These are phyloP conservation scores for Eulimnadia texana DNA, from an alignment of 1,140 invertebrate genomes.

Conservation along the genomic window DNA sequence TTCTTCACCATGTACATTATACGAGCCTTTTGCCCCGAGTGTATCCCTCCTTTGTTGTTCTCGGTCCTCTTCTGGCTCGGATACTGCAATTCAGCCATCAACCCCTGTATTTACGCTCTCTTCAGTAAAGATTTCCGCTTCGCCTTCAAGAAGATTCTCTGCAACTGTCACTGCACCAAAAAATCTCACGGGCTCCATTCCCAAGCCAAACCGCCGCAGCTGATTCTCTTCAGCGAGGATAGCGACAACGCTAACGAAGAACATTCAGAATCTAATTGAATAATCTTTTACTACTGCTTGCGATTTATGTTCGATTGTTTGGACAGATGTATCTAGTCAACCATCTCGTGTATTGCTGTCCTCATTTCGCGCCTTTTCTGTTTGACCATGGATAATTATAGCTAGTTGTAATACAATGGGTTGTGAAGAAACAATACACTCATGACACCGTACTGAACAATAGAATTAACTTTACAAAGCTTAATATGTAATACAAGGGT, in stretches of 20 bases:
- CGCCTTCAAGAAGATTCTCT: constrained; percentile 82
- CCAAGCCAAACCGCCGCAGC: background rate
- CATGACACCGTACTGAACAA: no score
- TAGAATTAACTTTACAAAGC: no score
- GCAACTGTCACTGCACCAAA: constrained; percentile 51
- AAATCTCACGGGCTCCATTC: constrained; percentile 19
- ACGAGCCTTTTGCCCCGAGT: constrained; percentile 61
- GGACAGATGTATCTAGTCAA: no score
- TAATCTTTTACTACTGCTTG: no score
- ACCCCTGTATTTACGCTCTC: constrained; percentile 80
- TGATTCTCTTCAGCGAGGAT: background rate
- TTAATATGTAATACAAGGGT: no score
- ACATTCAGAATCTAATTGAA: background rate
- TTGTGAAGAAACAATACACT: no score
- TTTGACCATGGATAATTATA: no score
- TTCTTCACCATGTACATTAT: constrained; percentile 88
- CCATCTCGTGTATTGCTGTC: no score
- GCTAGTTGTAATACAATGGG: no score
- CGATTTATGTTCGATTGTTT: no score
- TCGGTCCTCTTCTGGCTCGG: constrained; percentile 92
- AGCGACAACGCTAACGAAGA: background rate
- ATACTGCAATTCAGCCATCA: constrained; percentile 90
- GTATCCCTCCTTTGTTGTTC: constrained; percentile 64
- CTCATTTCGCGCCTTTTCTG: no score
- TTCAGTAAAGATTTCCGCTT: constrained; percentile 84